A percentile compares a stretch with the other conserved stretches of the same genome.
Conservation (phyloP, 2,113 vertebrate genomes). For the Crotophaga sulcirostris region DNA sequence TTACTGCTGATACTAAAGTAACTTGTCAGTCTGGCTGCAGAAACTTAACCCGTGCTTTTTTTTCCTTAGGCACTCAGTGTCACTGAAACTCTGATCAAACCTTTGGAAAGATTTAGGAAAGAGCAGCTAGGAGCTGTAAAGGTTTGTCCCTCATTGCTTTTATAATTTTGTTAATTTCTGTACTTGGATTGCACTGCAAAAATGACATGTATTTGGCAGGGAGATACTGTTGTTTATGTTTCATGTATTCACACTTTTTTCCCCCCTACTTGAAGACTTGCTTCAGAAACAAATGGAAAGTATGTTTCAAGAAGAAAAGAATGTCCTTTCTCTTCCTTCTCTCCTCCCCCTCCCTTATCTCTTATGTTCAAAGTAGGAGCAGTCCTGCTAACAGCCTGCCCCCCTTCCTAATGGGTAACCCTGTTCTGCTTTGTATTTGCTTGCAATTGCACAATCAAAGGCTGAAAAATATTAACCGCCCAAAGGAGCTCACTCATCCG, state of each 20-base stretch:
- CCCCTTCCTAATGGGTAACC: not conserved
- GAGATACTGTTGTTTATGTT: not conserved
- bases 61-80: constrained; percentile 90
- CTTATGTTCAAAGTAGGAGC: not conserved
- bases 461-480: not conserved
- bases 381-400: not conserved
- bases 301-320: not conserved
- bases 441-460: not conserved
- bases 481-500: not conserved
- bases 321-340: not conserved
- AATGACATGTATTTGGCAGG: not conserved
- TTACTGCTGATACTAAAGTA: not conserved
- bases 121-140: constrained; percentile 93
- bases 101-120: constrained; percentile 96
- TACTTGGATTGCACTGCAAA: not conserved
- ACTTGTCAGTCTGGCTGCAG: not conserved
- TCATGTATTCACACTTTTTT: not conserved
- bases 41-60: constrained; percentile 51
- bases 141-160: constrained; percentile 76
- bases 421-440: not conserved
- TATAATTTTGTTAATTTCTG: not conserved
- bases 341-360: not conserved
- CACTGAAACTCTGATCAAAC: constrained; percentile 97
- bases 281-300: constrained; percentile 12
- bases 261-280: not conserved